Percentiles rank a stretch among this genome's conserved stretches.
Evolutionary conservation across 2,888 invertebrate species (phyloP).

Genomic region (Thelaira solivaga): DNA sequence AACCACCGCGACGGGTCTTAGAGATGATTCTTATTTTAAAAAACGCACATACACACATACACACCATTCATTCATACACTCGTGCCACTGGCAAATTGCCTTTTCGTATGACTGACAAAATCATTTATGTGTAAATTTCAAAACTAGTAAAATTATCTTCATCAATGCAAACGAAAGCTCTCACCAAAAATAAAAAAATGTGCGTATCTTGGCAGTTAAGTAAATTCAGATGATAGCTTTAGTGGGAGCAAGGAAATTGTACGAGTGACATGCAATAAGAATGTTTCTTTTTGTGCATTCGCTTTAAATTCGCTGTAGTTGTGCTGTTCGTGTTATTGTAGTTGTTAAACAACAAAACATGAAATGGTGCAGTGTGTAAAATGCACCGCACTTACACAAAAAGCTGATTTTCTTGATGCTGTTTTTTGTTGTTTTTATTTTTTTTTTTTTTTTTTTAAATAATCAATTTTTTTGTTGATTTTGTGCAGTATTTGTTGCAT

Average conservation of each 20-base stretch:
- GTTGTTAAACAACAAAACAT: conserved; percentile 26
- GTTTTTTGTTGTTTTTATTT: conserved; percentile 3
- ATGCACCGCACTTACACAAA: conserved; percentile 56
- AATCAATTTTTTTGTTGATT: neutral
- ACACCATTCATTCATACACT: no score
- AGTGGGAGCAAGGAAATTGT: no score
- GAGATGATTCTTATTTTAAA: conserved; percentile 20
- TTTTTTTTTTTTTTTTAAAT: neutral
- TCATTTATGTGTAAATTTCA: no score
- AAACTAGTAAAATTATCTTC: no score
- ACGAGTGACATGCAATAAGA: no score
- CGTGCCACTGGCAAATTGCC: no score
- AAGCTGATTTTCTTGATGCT: conserved; percentile 44
- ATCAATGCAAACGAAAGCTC: no score
- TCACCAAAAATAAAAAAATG: no score
- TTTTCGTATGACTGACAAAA: no score
- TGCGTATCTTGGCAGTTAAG: no score
- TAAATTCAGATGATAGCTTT: no score
- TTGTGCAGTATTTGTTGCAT: conserved; percentile 16
- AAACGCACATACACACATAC: neutral
- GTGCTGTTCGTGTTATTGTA: neutral
- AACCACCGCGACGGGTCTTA: conserved; percentile 49
- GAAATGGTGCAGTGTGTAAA: conserved; percentile 53
- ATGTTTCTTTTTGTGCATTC: neutral
- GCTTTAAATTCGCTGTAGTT: neutral